Conservation (phyloP, 2,113 vertebrate genomes). For the Felis chaus region DNA sequence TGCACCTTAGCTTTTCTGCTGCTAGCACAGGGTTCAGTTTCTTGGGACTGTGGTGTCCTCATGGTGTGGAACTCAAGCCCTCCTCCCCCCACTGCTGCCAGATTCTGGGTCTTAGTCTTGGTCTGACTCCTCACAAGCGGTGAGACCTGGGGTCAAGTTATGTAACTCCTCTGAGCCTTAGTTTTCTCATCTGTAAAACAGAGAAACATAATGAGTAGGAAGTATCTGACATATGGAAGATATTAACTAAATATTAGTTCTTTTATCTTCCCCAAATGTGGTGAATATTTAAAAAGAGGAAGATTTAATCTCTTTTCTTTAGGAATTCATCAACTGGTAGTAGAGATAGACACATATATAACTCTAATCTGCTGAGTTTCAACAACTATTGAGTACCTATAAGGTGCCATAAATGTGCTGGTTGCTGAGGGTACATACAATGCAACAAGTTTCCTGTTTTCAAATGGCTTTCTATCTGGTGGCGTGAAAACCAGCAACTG, state of each 20-base stretch:
- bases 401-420: background rate
- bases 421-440: background rate
- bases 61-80: background rate
- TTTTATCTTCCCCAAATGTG: background rate
- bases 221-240: background rate
- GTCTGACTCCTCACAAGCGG: background rate
- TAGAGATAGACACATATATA: background rate
- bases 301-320: background rate
- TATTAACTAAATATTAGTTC: background rate
- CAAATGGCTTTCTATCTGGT: background rate
- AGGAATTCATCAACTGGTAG: background rate
- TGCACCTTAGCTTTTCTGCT: background rate
- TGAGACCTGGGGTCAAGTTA: background rate
- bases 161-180: background rate
- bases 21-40: background rate
- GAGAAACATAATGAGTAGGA: background rate
- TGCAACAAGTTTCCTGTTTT: background rate
- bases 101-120: background rate
- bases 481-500: background rate
- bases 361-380: background rate
- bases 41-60: background rate
- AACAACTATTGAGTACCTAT: background rate
- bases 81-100: too few relatives aligned
- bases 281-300: background rate
- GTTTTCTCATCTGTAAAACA: constrained; percentile 6